Base-by-base conservation (phyloP, 2,888 invertebrate species). In the Empis livida region DNA sequence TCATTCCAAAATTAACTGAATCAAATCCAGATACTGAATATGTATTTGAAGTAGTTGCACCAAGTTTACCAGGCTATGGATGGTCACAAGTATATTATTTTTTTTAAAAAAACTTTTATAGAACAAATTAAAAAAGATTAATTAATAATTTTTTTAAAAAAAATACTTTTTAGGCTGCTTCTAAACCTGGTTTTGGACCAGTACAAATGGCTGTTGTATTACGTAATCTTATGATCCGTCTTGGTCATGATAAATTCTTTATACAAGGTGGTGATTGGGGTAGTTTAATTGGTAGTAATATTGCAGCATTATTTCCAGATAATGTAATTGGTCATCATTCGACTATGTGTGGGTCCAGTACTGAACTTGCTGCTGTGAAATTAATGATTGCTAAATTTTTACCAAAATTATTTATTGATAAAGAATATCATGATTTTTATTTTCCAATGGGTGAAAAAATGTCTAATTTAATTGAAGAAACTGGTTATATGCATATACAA, bases 221-320 rank as follows among this genome's bases (percentile, higher is more conserved):
- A 51, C 71, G 73, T 46, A 76, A 77, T 56, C 65, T 84, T 13
- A 82, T 83, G 82, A 57, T 71, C 16, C 65, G 79, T 40, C 61
- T 86, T 2, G 79, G 78, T 1, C 72, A 72, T 57, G 56, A 74
- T 5, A 69, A 72, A 56, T 85, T 73, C 59, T 78, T 78, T 58
- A 64, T 74, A 0, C 82, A 84, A 57, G 83, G 82, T 0, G 85
- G 85, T 0, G 88, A 89, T 61, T 87, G 85, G 84, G 90, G 90
- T 0, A 66, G 79, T 0, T 41, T 71, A 0, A 76, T 85, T 15
- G 75, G 72, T 0, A 60, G 71, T 0, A 56, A 68, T 20, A 71
- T 89, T 65, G 73, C 80, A 0, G 66, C 71, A 1, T 55, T 79
- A 27, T 82, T 73, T 59, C 80, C 82, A 1, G 65, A 71, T 13